Conservation (phyloP, 2,113 vertebrate species). For the Mellivora capensis region DNA sequence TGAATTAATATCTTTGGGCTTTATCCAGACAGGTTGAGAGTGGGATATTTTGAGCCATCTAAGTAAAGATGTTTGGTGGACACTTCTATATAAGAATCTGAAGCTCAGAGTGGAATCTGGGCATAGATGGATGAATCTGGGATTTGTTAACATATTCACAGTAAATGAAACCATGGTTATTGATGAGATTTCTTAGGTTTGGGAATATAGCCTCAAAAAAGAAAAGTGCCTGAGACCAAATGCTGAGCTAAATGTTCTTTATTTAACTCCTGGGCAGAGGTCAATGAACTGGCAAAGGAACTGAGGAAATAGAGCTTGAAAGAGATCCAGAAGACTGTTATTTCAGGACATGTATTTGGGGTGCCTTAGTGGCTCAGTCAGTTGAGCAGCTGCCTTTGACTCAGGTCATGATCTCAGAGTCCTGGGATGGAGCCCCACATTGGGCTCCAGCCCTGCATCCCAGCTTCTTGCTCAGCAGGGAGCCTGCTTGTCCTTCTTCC, state of each 20-base stretch:
- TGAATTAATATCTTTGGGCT: neutral
- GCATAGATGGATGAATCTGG: neutral
- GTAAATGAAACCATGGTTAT: neutral
- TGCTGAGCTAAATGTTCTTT: neutral
- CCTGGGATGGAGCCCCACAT: neutral
- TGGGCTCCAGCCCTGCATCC: neutral
- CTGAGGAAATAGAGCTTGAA: neutral
- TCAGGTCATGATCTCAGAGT: neutral
- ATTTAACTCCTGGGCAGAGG: neutral
- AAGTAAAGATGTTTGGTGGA: neutral
- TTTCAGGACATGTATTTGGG: neutral
- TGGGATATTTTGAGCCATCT: neutral
- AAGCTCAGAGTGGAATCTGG: neutral
- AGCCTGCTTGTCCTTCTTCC: neutral
- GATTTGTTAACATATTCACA: neutral
- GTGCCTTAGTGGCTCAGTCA: neutral
- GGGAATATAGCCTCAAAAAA: neutral
- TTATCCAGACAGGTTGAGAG: neutral
- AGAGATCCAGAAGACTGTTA: neutral
- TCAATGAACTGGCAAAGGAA: neutral
- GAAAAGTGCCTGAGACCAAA: neutral
- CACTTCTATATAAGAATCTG: neutral
- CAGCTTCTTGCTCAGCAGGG: too few relatives aligned
- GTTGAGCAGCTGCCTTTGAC: neutral
- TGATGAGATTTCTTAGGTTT: neutral